Evolutionary conservation across 2,113 vertebrate species (phyloP).

Genomic region (Brevimyrus niger): DNA sequence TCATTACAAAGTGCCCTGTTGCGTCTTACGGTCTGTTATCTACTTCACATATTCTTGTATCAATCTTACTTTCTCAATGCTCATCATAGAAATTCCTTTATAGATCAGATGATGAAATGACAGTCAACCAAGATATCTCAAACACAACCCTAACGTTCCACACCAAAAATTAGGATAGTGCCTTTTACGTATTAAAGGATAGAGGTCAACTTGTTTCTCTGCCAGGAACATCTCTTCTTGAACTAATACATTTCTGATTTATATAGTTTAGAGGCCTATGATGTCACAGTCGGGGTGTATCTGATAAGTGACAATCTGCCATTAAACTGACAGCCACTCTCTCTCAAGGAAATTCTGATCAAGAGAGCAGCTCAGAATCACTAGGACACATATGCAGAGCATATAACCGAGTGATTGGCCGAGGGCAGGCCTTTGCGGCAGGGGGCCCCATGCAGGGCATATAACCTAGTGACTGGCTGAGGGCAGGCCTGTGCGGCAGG

Average conservation of each 20-base stretch:
- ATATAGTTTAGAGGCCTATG: neutral
- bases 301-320: neutral
- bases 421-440: too few species aligned
- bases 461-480: too few species aligned
- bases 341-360: neutral
- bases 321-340: neutral
- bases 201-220: neutral
- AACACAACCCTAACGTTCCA: neutral
- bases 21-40: neutral
- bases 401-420: too few species aligned
- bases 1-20: neutral
- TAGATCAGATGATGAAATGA: neutral
- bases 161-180: neutral
- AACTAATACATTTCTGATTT: neutral
- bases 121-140: neutral
- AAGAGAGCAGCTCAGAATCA: neutral
- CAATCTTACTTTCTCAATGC: neutral
- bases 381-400: neutral
- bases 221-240: neutral
- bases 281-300: neutral
- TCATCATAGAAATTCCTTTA: neutral
- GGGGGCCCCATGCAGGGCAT: too few species aligned
- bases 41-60: neutral
- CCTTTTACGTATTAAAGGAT: neutral
- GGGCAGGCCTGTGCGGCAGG: constrained; percentile 67